Evolutionary conservation across 2,113 vertebrate species (phyloP), one percentile per base, ranked within the genome.

Genomic region (Odocoileus hemionus): DNA sequence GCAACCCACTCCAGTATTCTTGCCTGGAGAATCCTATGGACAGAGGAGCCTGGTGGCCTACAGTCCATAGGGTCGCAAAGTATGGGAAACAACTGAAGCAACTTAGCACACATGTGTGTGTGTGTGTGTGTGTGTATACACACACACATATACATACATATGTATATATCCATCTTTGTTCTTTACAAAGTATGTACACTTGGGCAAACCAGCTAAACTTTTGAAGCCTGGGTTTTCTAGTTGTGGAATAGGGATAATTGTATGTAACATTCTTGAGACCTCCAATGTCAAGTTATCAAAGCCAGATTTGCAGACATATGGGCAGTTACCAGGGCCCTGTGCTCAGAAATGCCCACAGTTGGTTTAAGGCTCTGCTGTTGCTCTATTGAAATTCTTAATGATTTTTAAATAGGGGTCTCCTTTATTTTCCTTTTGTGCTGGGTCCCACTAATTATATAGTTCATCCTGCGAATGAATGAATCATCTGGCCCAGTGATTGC

Each of bases 1-100:
- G 64, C n/a, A 70, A 70, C 17, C n/a, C n/a, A 70, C 64, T 36
- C n/a, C 17, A 23, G n/a, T 36, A 70, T 36, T 70, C 21, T 36
- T 70, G 64, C 64, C 64, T 70, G 17, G n/a, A 70, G 64, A 70
- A 70, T 36, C 4, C 64, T 36, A 36, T 70, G n/a, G 17, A 36
- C 17, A 70, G 17, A 70, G 64, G 4, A 70, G 64, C 17, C 64
- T 70, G 17, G 9, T 23, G 64, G n/a, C 9, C 64, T 36, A 36
- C 2, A 23, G 17, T 70, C 64, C 64, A 70, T 12, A 23, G 9
- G 2, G n/a, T 70, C 0, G 0, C 64, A 36, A 36, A 36, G n/a
- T 70, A 9, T 70, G n/a, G n/a, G 16, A 67, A 67, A 36, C n/a
- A 36, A 36, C 64, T 70, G 64, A 70, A 70, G n/a, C 1, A 0